These are phyloP conservation scores for Osmerus eperlanus DNA, from an alignment of 2,113 vertebrate genomes.

Conservation along the genomic window DNA sequence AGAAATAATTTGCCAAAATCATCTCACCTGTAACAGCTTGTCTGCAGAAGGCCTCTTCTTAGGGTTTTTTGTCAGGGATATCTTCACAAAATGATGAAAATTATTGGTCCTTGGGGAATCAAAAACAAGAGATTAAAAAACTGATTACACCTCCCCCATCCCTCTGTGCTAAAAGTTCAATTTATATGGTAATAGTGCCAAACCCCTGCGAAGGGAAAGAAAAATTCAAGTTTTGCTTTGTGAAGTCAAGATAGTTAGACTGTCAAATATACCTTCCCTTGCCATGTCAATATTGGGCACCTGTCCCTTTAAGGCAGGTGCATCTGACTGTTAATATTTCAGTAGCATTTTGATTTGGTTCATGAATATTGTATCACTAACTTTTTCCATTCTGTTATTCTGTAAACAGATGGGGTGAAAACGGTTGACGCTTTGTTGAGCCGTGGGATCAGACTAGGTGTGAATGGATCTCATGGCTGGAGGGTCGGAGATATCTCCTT, in stretches of 20 bases:
- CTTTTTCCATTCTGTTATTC: neutral
- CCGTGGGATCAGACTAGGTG: neutral
- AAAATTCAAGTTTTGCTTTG: neutral
- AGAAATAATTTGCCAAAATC: neutral
- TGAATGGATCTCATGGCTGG: too few species aligned
- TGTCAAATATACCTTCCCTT: neutral
- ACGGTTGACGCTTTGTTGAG: neutral
- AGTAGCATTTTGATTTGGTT: constrained; percentile 9
- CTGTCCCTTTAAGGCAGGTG: neutral
- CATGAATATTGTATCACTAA: neutral
- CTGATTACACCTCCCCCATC: neutral
- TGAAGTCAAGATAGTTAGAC: neutral
- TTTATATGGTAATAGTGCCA: neutral
- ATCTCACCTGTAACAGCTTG: constrained; percentile 80
- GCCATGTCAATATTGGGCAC: neutral
- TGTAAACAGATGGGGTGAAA: neutral
- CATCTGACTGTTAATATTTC: constrained; percentile 1
- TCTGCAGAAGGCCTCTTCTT: constrained; percentile 84
- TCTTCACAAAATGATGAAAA: constrained; percentile 87
- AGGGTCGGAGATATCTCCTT: too few species aligned
- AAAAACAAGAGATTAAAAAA: constrained; percentile 18
- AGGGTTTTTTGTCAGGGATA: constrained; percentile 85
- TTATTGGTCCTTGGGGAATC: constrained; percentile 74
- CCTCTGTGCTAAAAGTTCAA: neutral
- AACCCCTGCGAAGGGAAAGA: neutral